Conservation (phyloP, 2,113 vertebrate genomes). For the Hyperoodon ampullatus region DNA sequence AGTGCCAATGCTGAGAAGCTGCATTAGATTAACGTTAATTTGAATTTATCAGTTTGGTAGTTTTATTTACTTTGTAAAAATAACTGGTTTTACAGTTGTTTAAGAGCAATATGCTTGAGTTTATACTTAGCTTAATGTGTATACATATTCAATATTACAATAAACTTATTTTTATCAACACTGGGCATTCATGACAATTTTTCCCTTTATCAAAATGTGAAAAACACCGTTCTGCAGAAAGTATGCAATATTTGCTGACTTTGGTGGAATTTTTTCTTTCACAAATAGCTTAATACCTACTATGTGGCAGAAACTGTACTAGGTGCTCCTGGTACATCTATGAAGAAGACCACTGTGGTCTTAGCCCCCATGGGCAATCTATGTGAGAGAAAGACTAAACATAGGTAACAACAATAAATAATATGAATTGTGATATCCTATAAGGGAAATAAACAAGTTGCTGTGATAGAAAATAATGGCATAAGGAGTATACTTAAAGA, state of each 20-base stretch:
- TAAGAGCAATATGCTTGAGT: conserved; percentile 5
- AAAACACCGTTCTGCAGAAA: conserved; percentile 28
- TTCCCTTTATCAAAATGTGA: conserved; percentile 7
- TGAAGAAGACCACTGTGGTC: background rate
- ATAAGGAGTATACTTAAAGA: background rate
- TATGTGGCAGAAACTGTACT: background rate
- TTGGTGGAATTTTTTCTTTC: background rate
- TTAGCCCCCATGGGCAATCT: background rate
- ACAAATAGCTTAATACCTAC: background rate
- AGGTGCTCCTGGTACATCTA: background rate
- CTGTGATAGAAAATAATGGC: conserved; percentile 14
- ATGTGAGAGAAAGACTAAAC: background rate
- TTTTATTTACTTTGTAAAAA: conserved; percentile 45
- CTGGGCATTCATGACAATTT: background rate
- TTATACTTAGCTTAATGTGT: conserved; percentile 3
- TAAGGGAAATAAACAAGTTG: conserved; percentile 19
- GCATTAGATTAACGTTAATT: background rate
- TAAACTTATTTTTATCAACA: conserved; percentile 24
- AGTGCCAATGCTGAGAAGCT: background rate
- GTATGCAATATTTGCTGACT: background rate
- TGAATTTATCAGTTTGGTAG: background rate
- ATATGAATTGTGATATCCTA: background rate
- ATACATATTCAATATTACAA: background rate
- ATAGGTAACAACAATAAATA: background rate
- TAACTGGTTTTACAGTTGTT: background rate